A percentile compares a stretch with the other conserved stretches of the same genome.
Conservation (phyloP, 1,140 invertebrate species). For the Anastrepha ludens region DNA sequence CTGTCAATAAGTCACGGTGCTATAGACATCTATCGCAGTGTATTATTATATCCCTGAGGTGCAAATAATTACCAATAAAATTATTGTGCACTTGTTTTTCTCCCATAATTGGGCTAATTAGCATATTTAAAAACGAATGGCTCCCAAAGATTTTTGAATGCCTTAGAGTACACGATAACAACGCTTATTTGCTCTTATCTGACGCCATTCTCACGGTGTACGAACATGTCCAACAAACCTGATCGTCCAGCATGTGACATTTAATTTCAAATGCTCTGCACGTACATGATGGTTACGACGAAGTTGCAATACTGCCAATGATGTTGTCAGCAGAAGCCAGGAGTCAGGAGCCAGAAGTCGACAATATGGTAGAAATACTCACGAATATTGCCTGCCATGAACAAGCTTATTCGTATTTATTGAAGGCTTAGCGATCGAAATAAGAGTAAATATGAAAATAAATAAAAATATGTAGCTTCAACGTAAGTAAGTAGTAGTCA, state of each 20-base stretch:
- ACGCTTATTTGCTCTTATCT: too few species aligned
- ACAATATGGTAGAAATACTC: constrained; percentile 22
- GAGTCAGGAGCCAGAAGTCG: background rate
- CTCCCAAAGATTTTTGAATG: too few species aligned
- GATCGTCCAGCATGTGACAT: constrained; percentile 25
- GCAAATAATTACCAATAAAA: too few species aligned
- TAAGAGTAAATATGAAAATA: background rate
- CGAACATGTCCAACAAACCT: background rate
- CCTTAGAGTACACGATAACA: too few species aligned
- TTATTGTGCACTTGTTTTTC: too few species aligned
- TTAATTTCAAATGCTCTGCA: constrained; percentile 44
- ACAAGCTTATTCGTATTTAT: constrained; percentile 45
- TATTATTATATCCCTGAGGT: too few species aligned
- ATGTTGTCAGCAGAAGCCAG: constrained; percentile 11
- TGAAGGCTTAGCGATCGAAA: constrained; percentile 42
- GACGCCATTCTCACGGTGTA: background rate
- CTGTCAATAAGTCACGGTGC: too few species aligned
- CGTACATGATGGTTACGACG: background rate
- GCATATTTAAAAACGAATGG: too few species aligned
- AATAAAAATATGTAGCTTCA: background rate
- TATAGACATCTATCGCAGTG: too few species aligned
- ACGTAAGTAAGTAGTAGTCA: background rate
- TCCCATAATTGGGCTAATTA: too few species aligned
- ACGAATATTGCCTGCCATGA: constrained; percentile 20
- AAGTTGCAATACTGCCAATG: constrained; percentile 40